phyloP scores from a whole-genome alignment of 2,113 vertebrate genomes.

The Gopherus evgoodei region DNA sequence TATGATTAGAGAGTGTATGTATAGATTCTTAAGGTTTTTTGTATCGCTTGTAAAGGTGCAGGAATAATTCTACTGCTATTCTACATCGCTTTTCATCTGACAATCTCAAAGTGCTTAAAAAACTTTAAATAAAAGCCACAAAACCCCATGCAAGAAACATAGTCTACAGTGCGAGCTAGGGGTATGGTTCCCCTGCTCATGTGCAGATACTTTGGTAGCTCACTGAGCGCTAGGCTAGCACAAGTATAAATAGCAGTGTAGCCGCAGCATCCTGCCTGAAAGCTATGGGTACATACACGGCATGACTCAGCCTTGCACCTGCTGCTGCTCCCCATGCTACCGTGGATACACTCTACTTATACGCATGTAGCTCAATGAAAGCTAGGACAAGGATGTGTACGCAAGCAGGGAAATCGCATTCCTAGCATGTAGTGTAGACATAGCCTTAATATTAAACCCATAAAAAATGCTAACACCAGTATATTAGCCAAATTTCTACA shows the following conservation, averaged over 20 bases:
- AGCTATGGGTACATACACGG: background rate
- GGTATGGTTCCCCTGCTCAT: background rate
- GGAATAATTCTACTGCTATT: background rate
- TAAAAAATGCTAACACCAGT: background rate
- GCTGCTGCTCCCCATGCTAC: background rate
- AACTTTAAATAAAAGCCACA: background rate
- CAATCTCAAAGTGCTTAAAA: slow-evolving; percentile 27
- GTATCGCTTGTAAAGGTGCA: slow-evolving; percentile 11
- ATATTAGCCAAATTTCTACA: background rate
- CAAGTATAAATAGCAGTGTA: background rate
- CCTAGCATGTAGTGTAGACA: background rate
- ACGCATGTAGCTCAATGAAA: background rate
- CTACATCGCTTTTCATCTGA: background rate
- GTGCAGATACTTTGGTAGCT: background rate
- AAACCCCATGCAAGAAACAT: background rate
- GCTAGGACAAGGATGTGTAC: background rate
- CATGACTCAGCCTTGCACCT: background rate
- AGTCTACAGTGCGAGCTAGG: background rate
- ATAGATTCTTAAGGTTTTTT: slow-evolving; percentile 46
- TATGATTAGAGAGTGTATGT: slow-evolving; percentile 1
- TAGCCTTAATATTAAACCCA: background rate
- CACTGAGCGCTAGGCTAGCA: background rate
- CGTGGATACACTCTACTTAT: background rate
- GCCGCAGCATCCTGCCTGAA: background rate
- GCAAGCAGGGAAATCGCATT: background rate